These are phyloP conservation scores for Phyllostomus discolor DNA, from an alignment of 2,113 vertebrate genomes.

Conservation along the genomic window DNA sequence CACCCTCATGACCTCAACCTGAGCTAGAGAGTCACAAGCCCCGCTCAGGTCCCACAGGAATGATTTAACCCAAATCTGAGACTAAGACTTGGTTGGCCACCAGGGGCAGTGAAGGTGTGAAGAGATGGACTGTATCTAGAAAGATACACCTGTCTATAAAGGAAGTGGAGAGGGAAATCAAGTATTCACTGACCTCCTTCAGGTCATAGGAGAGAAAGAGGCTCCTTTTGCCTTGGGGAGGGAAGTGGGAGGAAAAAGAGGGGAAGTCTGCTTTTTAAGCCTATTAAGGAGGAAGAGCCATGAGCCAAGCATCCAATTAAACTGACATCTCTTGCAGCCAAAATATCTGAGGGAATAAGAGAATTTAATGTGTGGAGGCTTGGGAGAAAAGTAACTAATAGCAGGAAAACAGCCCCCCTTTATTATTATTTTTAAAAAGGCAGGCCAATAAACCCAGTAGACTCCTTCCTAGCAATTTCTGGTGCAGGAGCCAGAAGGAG, in stretches of 20 bases:
- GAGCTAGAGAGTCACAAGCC: rapidly evolving
- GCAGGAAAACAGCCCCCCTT: slow-evolving; percentile 67
- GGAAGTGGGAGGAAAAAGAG: background rate
- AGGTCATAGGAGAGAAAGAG: background rate
- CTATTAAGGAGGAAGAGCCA: slow-evolving; percentile 54
- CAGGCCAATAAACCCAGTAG: slow-evolving; percentile 53
- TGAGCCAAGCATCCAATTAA: slow-evolving; percentile 68
- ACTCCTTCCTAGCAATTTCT: background rate
- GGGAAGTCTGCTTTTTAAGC: slow-evolving; percentile 45
- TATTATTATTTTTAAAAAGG: slow-evolving; percentile 62
- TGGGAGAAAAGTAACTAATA: slow-evolving; percentile 65
- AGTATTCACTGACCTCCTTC: background rate
- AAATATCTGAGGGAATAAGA: slow-evolving; percentile 60
- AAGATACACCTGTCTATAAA: rapidly evolving
- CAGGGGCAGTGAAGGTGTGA: background rate
- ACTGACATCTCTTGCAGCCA: slow-evolving; percentile 62
- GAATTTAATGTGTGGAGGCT: slow-evolving; percentile 64
- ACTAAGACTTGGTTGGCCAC: too few relatives aligned
- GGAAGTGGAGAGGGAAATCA: background rate
- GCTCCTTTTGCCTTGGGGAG: background rate
- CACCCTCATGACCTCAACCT: background rate
- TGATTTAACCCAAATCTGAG: background rate
- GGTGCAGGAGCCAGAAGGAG: slow-evolving; percentile 22
- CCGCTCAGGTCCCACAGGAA: background rate
- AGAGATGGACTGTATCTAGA: background rate